phyloP scores from a whole-genome alignment of 2,113 vertebrate species.

The Lepus timidus region DNA sequence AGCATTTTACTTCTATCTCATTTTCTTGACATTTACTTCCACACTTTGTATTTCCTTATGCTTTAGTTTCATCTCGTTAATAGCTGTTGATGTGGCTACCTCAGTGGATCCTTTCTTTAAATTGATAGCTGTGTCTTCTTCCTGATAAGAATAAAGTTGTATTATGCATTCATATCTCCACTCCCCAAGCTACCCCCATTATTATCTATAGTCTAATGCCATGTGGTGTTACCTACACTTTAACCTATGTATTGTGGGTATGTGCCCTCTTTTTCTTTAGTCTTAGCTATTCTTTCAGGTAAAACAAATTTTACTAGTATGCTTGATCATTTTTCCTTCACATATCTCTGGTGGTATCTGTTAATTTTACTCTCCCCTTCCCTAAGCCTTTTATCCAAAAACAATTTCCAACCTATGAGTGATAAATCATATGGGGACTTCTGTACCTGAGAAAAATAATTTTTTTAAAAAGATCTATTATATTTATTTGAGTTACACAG shows the following conservation, averaged over 20 bases:
- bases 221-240: neutral
- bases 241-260: neutral
- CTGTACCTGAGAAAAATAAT: neutral
- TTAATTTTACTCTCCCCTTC: slow-evolving; percentile 13
- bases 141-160: neutral
- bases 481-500: too few relatives aligned
- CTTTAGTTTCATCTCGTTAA: neutral
- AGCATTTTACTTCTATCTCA: neutral
- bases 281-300: slow-evolving; percentile 11
- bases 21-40: neutral
- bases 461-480: neutral
- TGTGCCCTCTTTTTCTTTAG: neutral
- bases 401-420: neutral
- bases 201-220: neutral
- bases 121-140: neutral
- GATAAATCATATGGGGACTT: neutral
- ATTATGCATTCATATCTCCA: neutral
- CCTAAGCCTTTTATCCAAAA: slow-evolving; percentile 9
- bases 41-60: neutral
- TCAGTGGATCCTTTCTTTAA: neutral
- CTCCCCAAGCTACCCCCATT: neutral
- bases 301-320: neutral
- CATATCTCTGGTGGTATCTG: neutral
- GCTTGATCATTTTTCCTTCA: neutral
- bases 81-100: neutral